phyloP scores from a whole-genome alignment of 1,140 invertebrate genomes.

The Brachionus paranguensis region DNA sequence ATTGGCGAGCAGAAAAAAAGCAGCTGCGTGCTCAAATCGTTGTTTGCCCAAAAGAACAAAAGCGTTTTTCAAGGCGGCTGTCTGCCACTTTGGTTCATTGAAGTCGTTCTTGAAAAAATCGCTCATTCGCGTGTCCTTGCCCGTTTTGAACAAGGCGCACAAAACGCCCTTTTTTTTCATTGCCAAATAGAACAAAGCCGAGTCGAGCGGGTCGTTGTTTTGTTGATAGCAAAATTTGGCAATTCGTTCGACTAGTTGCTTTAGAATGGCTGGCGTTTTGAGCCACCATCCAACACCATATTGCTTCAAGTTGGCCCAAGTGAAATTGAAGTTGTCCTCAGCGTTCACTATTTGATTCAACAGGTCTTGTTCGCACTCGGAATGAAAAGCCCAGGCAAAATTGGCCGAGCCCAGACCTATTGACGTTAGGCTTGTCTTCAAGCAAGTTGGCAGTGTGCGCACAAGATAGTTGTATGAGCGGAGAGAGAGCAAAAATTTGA shows the following conservation, averaged over 20 bases:
- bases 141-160: slow-evolving; percentile 82
- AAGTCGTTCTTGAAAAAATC: slow-evolving; percentile 93
- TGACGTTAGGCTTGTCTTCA: slow-evolving; percentile 76
- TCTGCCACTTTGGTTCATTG: slow-evolving; percentile 81
- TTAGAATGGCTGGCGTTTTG: slow-evolving; percentile 73
- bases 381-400: slow-evolving; percentile 98
- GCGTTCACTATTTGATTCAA: slow-evolving; percentile 65
- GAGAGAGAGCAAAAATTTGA: slow-evolving; percentile 90
- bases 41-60: slow-evolving; percentile 91
- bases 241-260: slow-evolving; percentile 79
- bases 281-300: slow-evolving; percentile 95
- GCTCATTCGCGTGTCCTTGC: slow-evolving; percentile 83
- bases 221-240: slow-evolving; percentile 82
- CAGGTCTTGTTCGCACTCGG: slow-evolving; percentile 91
- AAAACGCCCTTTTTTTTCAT: slow-evolving; percentile 96
- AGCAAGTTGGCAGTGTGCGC: slow-evolving; percentile 76
- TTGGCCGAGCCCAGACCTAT: slow-evolving; percentile 84
- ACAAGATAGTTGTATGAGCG: slow-evolving; percentile 94
- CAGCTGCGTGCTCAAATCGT: slow-evolving; percentile 70
- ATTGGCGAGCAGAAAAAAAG: slow-evolving; percentile 84
- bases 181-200: slow-evolving; percentile 91
- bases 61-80: slow-evolving; percentile 93
- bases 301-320: slow-evolving; percentile 85
- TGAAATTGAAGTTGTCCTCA: slow-evolving; percentile 45
- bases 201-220: slow-evolving; percentile 87